A percentile compares a stretch with the other conserved stretches of the same genome.
These are phyloP conservation scores for Triplophysa siluroides DNA, from an alignment of 2,113 vertebrate species.

Conservation along the genomic window DNA sequence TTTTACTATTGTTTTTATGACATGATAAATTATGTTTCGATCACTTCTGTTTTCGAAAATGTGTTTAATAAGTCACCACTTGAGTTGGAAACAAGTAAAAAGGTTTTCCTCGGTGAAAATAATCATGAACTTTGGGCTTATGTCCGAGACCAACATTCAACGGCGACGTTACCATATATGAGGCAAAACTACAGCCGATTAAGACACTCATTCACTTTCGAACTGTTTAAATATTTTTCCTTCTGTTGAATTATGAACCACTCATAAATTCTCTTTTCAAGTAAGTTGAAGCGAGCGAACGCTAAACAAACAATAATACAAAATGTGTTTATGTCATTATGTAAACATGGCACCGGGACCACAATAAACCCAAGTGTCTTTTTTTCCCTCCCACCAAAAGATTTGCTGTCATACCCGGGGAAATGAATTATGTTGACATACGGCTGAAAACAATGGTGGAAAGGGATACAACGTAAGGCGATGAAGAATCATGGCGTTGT, in stretches of 20 bases:
- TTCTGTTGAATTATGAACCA: not conserved
- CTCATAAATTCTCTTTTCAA: not conserved
- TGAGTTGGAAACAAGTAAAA: not conserved
- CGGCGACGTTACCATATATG: not conserved
- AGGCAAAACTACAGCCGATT: not conserved
- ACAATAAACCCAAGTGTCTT: constrained; percentile 52
- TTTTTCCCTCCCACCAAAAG: constrained; percentile 14
- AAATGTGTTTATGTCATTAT: constrained; percentile 50
- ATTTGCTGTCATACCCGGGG: constrained; percentile 66
- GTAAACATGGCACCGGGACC: constrained; percentile 64
- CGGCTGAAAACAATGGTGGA: constrained; percentile 73
- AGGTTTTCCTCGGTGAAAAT: not conserved
- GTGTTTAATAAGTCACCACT: not conserved
- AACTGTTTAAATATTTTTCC: not conserved
- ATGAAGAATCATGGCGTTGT: constrained; percentile 78
- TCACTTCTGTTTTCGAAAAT: no score
- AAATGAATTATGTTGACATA: constrained; percentile 80
- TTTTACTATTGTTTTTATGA: not conserved
- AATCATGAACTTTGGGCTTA: not conserved
- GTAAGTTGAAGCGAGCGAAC: not conserved
- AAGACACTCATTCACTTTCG: not conserved
- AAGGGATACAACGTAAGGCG: constrained; percentile 70
- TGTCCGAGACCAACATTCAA: not conserved
- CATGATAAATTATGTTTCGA: no score
- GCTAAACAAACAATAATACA: constrained; percentile 20